These are phyloP conservation scores for Sebastes variabilis DNA, from an alignment of 2,797 vertebrate species.

Conservation along the genomic window DNA sequence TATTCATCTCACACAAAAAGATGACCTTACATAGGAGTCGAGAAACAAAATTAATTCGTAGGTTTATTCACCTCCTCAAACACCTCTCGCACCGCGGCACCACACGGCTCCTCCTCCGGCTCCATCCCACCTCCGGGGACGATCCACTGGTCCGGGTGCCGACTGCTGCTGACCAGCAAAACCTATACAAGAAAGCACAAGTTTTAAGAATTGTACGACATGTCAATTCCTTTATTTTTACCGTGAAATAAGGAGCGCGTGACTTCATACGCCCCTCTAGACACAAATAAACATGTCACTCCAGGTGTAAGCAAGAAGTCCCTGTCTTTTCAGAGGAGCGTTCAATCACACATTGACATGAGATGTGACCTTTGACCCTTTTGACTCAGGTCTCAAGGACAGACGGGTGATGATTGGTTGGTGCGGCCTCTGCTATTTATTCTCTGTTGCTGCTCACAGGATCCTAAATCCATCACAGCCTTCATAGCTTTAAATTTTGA, in stretches of 20 bases:
- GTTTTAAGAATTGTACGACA: neutral
- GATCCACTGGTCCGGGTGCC: slow-evolving; percentile 98
- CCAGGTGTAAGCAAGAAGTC: neutral
- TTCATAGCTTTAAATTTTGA: neutral
- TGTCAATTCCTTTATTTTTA: neutral
- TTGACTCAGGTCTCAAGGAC: neutral
- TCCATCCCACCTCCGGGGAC: slow-evolving; percentile 99
- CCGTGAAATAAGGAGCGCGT: neutral
- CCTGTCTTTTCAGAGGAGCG: neutral
- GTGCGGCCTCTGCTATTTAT: slow-evolving; percentile 14
- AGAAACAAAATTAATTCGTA: neutral
- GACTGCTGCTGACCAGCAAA: slow-evolving; percentile 96
- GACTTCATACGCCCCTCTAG: neutral
- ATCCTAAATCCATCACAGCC: neutral
- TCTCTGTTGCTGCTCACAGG: neutral
- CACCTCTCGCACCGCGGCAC: slow-evolving; percentile 94
- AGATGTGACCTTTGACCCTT: slow-evolving; percentile 11
- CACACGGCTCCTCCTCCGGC: slow-evolving; percentile 95
- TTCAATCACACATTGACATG: neutral
- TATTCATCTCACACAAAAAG: neutral
- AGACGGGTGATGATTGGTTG: neutral
- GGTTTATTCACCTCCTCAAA: slow-evolving; percentile 93
- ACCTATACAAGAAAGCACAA: slow-evolving; percentile 79
- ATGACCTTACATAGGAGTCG: neutral
- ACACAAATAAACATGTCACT: neutral